Conservation (phyloP, 2,888 invertebrate species). For the Toxonevra muliebris region DNA sequence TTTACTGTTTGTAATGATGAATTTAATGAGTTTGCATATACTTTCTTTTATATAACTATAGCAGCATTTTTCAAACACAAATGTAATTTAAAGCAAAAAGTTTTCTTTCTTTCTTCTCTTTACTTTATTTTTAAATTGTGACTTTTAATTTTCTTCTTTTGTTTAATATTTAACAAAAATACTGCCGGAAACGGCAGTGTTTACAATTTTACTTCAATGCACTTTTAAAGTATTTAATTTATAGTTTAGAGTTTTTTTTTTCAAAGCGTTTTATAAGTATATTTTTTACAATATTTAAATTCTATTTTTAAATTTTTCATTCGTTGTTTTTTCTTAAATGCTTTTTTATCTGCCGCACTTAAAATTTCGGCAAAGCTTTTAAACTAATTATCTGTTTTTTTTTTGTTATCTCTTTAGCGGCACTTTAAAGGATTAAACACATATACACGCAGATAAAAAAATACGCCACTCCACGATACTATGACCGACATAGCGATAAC, state of each 20-base stretch:
- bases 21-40: slow-evolving; percentile 20
- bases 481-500: not conserved
- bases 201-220: not conserved
- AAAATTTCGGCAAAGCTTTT: slow-evolving; percentile 15
- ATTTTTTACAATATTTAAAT: not conserved
- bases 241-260: not conserved
- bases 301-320: not conserved
- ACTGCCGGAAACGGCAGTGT: not conserved
- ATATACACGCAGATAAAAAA: too few relatives aligned
- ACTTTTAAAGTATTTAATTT: not conserved
- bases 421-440: slow-evolving; percentile 20
- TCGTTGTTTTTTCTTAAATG: not conserved
- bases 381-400: slow-evolving; percentile 28
- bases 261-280: not conserved
- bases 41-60: too few relatives aligned
- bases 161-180: not conserved
- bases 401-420: slow-evolving; percentile 4
- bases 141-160: too few relatives aligned
- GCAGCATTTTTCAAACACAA: too few relatives aligned
- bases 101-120: too few relatives aligned
- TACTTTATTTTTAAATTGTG: too few relatives aligned
- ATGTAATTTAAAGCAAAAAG: too few relatives aligned
- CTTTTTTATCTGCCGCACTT: slow-evolving; percentile 9
- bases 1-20: not conserved
- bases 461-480: too few relatives aligned